phyloP scores from a whole-genome alignment of 1,140 invertebrate genomes.

The Callitettix versicolor region DNA sequence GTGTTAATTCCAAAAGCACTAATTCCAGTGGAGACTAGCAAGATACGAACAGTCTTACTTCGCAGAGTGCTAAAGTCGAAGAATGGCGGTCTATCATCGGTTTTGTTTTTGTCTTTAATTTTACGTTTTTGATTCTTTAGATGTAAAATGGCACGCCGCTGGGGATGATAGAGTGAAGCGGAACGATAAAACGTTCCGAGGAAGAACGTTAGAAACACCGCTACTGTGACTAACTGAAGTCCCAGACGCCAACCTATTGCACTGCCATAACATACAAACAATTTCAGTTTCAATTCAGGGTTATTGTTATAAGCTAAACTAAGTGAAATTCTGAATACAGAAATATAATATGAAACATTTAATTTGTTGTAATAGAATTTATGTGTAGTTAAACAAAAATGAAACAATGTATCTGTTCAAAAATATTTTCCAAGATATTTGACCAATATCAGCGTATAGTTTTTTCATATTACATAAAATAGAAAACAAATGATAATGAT shows the following conservation, averaged over 20 bases:
- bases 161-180: slow-evolving; percentile 81
- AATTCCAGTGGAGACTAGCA: slow-evolving; percentile 64
- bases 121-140: slow-evolving; percentile 84
- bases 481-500: too few relatives aligned
- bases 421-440: too few relatives aligned
- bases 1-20: slow-evolving; percentile 74
- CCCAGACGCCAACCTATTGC: slow-evolving; percentile 80
- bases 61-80: slow-evolving; percentile 75
- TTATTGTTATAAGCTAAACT: too few relatives aligned
- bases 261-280: slow-evolving; percentile 38
- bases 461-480: too few relatives aligned
- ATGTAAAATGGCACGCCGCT: slow-evolving; percentile 76
- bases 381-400: too few relatives aligned
- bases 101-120: slow-evolving; percentile 61
- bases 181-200: slow-evolving; percentile 81
- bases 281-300: neutral
- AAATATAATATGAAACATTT: neutral
- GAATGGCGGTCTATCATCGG: slow-evolving; percentile 68
- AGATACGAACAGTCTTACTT: slow-evolving; percentile 72
- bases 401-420: too few relatives aligned
- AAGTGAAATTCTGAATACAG: neutral
- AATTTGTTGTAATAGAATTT: too few relatives aligned
- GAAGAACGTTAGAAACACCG: slow-evolving; percentile 74
- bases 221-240: slow-evolving; percentile 73
- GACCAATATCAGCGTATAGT: too few relatives aligned